Evolutionary conservation across 2,797 vertebrate genomes (phyloP).

Genomic region (Cercopithecus hamlyni): DNA sequence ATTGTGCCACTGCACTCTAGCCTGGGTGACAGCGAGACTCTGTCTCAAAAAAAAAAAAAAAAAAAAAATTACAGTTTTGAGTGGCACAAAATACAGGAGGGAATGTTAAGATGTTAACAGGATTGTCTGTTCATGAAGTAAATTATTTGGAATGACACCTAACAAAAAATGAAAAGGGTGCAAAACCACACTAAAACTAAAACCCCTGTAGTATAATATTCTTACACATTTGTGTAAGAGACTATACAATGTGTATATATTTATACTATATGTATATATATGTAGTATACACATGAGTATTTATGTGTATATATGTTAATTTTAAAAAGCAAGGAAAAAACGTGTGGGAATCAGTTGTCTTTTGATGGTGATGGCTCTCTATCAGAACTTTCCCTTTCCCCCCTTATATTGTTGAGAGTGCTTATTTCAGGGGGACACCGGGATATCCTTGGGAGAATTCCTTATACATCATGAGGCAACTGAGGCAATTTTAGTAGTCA

Average conservation of each 20-base stretch:
- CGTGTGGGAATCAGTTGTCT: background rate
- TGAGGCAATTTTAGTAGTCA: background rate
- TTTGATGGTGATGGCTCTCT: background rate
- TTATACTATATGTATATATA: background rate
- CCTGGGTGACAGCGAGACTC: too few species aligned
- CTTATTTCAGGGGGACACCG: background rate
- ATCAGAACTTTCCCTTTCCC: background rate
- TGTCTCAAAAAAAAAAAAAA: too few species aligned
- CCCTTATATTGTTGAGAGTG: background rate
- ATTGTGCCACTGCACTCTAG: too few species aligned
- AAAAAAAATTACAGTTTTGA: too few species aligned
- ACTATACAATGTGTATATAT: background rate
- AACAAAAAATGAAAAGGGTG: background rate
- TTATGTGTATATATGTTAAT: background rate
- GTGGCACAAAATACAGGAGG: too few species aligned
- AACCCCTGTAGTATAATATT: background rate
- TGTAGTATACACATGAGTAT: background rate
- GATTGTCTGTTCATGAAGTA: background rate
- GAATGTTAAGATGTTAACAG: background rate
- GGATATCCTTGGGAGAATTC: background rate
- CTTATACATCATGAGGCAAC: background rate
- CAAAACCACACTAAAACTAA: background rate
- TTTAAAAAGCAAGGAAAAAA: background rate
- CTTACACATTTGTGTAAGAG: background rate
- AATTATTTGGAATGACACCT: constrained; percentile 28